phyloP scores from a whole-genome alignment of 2,888 invertebrate species.

The Apotomis capreana region DNA sequence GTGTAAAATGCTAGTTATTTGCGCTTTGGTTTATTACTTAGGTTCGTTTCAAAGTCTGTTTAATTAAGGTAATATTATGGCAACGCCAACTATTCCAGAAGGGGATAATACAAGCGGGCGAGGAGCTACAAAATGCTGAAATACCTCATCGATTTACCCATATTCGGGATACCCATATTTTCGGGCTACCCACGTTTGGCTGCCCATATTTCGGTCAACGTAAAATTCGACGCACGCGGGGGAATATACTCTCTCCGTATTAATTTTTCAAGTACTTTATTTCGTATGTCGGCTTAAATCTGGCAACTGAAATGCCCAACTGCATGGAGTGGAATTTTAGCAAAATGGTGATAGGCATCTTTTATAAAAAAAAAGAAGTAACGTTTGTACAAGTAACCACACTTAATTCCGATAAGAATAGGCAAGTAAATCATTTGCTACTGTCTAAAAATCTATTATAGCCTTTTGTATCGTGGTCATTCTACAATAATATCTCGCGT shows the following conservation, averaged over 20 bases:
- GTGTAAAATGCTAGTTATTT: constrained; percentile 2
- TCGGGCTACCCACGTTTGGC: neutral
- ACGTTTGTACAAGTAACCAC: too few species aligned
- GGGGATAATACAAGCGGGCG: constrained; percentile 10
- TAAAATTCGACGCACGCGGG: constrained; percentile 22
- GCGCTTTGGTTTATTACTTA: constrained; percentile 1
- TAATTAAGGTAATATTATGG: constrained; percentile 5
- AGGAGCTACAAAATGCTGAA: constrained; percentile 29
- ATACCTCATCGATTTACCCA: constrained; percentile 32
- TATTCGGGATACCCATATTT: neutral
- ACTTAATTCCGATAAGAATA: too few species aligned
- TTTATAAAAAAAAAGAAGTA: neutral
- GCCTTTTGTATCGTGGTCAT: too few species aligned
- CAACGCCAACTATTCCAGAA: neutral
- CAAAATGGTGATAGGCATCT: neutral
- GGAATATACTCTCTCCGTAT: constrained; percentile 15
- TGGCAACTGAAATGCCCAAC: neutral
- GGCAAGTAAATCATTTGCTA: too few species aligned
- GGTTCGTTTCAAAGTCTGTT: neutral
- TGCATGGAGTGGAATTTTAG: neutral
- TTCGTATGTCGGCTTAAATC: neutral
- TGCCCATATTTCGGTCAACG: constrained; percentile 35
- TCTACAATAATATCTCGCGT: too few species aligned
- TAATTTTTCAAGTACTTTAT: constrained; percentile 23
- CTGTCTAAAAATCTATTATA: too few species aligned